Evolutionary conservation across 2,113 vertebrate species (phyloP).

Genomic region (Carassius carassius): DNA sequence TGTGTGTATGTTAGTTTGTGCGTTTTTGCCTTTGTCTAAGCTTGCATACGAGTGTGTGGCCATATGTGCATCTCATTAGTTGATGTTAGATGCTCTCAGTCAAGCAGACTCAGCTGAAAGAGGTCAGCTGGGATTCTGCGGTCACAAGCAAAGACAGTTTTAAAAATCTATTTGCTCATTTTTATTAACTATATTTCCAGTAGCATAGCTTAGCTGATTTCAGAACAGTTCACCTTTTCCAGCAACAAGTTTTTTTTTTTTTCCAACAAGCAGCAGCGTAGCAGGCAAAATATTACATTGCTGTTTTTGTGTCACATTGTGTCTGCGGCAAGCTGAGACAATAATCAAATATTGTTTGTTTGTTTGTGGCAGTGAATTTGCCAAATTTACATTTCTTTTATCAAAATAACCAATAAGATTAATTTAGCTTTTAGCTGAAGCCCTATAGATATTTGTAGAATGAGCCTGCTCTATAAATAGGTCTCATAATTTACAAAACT

Average conservation of each 20-base stretch:
- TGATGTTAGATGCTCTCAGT: slow-evolving; percentile 30
- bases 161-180: neutral
- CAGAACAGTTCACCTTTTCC: neutral
- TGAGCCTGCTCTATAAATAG: neutral
- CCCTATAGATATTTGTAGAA: neutral
- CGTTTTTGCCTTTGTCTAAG: neutral
- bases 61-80: slow-evolving; percentile 30
- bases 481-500: neutral
- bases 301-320: neutral
- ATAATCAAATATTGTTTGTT: neutral
- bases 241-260: neutral
- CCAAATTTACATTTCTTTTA: neutral
- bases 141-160: neutral
- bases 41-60: slow-evolving; percentile 14
- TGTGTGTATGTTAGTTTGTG: neutral
- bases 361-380: neutral
- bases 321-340: neutral
- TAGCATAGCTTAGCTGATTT: neutral
- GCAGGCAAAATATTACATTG: neutral
- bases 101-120: slow-evolving; percentile 24
- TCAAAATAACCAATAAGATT: neutral
- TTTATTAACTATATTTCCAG: neutral
- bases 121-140: slow-evolving; percentile 18
- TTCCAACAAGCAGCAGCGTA: neutral
- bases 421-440: neutral